A percentile compares a stretch with the other conserved stretches of the same genome.
Evolutionary conservation across 2,113 vertebrate species (phyloP).

Genomic region (Coturnix japonica): DNA sequence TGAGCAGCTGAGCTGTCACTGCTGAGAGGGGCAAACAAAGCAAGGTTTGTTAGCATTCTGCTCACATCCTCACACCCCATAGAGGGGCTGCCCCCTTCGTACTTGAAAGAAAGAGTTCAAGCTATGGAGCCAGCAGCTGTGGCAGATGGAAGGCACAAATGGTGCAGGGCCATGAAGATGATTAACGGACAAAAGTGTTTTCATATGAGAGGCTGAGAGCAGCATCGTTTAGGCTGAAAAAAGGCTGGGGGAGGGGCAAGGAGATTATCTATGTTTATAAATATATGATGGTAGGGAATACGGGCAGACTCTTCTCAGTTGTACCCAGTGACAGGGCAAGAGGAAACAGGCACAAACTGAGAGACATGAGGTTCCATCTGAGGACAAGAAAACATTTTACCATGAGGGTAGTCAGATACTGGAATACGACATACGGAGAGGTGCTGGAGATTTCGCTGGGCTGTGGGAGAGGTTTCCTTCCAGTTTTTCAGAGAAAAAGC

Average conservation of each 20-base stretch:
- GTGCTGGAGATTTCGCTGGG: not conserved
- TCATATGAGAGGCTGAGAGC: not conserved
- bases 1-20: not conserved
- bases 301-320: not conserved
- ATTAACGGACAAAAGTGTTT: not conserved
- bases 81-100: not conserved
- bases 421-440: not conserved
- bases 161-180: not conserved
- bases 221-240: not conserved
- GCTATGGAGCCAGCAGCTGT: not conserved
- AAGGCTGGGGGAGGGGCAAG: not conserved
- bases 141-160: not conserved
- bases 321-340: not conserved
- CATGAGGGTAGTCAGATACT: not conserved
- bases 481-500: not conserved
- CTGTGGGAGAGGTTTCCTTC: not conserved
- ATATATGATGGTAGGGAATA: not conserved
- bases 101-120: not conserved
- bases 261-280: not conserved
- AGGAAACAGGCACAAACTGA: not conserved
- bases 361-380: not conserved
- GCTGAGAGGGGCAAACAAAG: slow-evolving; percentile 4
- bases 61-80: not conserved
- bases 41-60: not conserved
- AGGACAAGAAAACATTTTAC: not conserved